A percentile compares a stretch with the other conserved stretches of the same genome.
These are phyloP conservation scores for Brachionus angularis DNA, from an alignment of 1,140 invertebrate genomes.

Conservation along the genomic window DNA sequence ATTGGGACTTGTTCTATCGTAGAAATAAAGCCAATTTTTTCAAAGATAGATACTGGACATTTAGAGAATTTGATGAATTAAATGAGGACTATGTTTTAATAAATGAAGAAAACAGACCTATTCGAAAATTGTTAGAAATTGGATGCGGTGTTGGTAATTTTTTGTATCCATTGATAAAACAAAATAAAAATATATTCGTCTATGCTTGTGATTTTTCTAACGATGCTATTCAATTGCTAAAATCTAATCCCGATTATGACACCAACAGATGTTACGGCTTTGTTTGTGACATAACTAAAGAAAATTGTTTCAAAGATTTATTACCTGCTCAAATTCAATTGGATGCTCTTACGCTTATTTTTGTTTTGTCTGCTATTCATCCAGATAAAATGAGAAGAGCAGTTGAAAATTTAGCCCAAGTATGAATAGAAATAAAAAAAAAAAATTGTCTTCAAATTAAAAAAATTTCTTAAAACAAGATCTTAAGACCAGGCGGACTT, in stretches of 20 bases:
- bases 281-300: slow-evolving; percentile 65
- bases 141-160: slow-evolving; percentile 97
- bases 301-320: slow-evolving; percentile 46
- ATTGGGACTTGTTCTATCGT: slow-evolving; percentile 97
- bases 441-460: not conserved
- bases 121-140: slow-evolving; percentile 69
- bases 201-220: slow-evolving; percentile 91
- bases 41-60: slow-evolving; percentile 94
- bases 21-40: slow-evolving; percentile 73
- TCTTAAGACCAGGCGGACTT: slow-evolving; percentile 56
- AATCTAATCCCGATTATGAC: slow-evolving; percentile 50
- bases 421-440: not conserved
- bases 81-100: slow-evolving; percentile 3
- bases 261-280: slow-evolving; percentile 52
- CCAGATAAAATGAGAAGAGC: slow-evolving; percentile 71
- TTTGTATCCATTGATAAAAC: slow-evolving; percentile 82
- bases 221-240: slow-evolving; percentile 80
- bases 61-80: slow-evolving; percentile 83
- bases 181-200: slow-evolving; percentile 68
- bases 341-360: slow-evolving; percentile 69
- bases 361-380: slow-evolving; percentile 74
- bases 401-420: slow-evolving; percentile 66
- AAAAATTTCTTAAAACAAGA: slow-evolving; percentile 47
- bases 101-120: not conserved
- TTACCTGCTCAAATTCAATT: slow-evolving; percentile 53